Evolutionary conservation across 2,797 vertebrate species (phyloP).

Genomic region (Poecilia picta): DNA sequence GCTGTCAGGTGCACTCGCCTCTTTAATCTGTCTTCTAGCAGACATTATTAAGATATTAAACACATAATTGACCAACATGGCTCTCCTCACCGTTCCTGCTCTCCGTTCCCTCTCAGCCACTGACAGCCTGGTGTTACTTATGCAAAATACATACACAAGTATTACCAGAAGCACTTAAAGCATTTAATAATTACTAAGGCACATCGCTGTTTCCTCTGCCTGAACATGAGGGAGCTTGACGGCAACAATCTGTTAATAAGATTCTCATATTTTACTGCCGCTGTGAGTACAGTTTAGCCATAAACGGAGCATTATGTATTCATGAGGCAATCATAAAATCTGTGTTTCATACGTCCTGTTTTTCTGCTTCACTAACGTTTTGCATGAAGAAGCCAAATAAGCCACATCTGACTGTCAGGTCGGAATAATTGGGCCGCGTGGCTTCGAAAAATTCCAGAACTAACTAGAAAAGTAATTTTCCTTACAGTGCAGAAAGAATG

Average conservation of each 20-base stretch:
- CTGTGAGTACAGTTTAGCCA: constrained; percentile 69
- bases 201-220: constrained; percentile 46
- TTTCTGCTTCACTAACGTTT: constrained; percentile 66
- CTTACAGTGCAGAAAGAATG: constrained; percentile 5
- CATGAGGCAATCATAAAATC: constrained; percentile 79
- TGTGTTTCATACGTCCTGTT: constrained; percentile 63
- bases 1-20: constrained; percentile 57
- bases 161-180: constrained; percentile 82
- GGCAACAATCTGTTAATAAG: constrained; percentile 77
- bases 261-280: constrained; percentile 67
- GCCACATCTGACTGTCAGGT: constrained; percentile 43
- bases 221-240: constrained; percentile 70
- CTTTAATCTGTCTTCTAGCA: constrained; percentile 60
- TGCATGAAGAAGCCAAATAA: constrained; percentile 59
- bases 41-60: constrained; percentile 75
- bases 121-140: constrained; percentile 70
- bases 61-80: constrained; percentile 67
- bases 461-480: constrained; percentile 5
- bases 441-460: constrained; percentile 22
- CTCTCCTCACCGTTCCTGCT: constrained; percentile 35
- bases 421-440: constrained; percentile 44
- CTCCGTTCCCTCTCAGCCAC: constrained; percentile 33
- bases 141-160: constrained; percentile 83
- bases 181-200: constrained; percentile 85
- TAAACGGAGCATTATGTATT: constrained; percentile 79